Base-by-base conservation (phyloP, 2,797 vertebrate genomes). In the Gymnoscopelus microlampas region DNA sequence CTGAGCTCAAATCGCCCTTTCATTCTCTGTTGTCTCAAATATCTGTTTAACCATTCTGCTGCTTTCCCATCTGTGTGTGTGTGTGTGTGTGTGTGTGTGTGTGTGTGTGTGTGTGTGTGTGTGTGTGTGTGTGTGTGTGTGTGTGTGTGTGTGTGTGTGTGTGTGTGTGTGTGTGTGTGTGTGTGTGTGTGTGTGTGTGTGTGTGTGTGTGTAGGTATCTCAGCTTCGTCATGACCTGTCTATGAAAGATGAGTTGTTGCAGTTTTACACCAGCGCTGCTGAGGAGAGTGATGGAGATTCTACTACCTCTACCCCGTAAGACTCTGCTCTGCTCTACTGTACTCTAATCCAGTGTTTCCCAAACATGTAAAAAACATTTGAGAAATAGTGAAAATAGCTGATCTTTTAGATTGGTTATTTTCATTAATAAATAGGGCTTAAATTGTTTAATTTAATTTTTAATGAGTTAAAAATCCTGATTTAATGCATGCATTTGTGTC, bases 201-300 rank as follows among this genome's bases (percentile, higher is more conserved):
- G 14, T 54, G 44, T 51, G 7, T 4, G 44, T 62, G 0, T 59
- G 53, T 70, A 99, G 98, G 97, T 97, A 14, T 98, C 97, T 78
- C 98, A 99, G 89, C 74, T 99, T 81, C 95, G 97, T 26, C 98
- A 99, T 72, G 97, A 99, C 70, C 92, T 99, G 54, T 96, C 96
- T 71, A 97, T 99, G 96, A 99, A 99, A 82, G 98, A 99, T 90
- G 98, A 99, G 60, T 91, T 99, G 67, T 94, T 99, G 3, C 98
- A 99, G 91, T 99, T 99, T 86, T 99, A 99, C 53, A 97, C 96
- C 71, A 97, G 91, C 0, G 95, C 95, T 13, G 97, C 96, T 0
- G 97, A 99, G 74, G 98, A 99, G 76, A 99, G 96, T 0, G 98
- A 99, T 65, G 96, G 96, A 0, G 97, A 98, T 68, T 99, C 97